Evolutionary conservation across 2,888 invertebrate species (phyloP), one percentile per base, ranked within the genome.

Genomic region (Chirona hameri): DNA sequence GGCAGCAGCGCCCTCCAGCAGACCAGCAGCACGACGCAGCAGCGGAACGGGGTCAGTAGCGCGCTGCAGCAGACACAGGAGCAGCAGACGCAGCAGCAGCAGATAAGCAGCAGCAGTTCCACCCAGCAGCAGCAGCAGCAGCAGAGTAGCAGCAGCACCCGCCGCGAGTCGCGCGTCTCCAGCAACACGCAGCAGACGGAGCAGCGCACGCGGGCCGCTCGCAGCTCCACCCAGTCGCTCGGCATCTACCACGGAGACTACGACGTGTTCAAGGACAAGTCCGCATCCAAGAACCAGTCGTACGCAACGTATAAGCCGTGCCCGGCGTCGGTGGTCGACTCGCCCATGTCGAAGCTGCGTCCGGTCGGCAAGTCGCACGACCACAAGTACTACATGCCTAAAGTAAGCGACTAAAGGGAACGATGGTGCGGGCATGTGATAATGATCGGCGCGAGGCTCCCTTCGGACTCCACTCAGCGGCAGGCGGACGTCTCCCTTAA

Each of bases 211-310:
- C 39, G 76, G 39, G 21, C 39, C 46, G 76, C 46, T 24, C 76
- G 76, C 46, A 24, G 18, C 24, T 46, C 39, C 46, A 10, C 24
- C 46, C 76, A 76, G 76, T 46, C 76, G 46, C 15, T 18, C 1
- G 46, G 24, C 76, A 76, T 76, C 46, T 76, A 46, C 76, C 76
- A 76, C 76, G 76, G 76, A 39, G 76, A 76, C 46, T 76, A 76
- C 46, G 76, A 76, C 46, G 76, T 76, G 76, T 76, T 76, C 76
- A 76, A 76, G 76, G 76, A 76, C 76, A 46, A 39, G 39, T 76
- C 76, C 24, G 39, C 39, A 24, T 10, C 39, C 39, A 76, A 76
- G 76, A 76, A 76, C 76, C 76, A 76, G 76, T 76, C 76, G 76
- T 76, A 46, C 76, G 76, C 76, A 24, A 24, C 24, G 24, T 76